A percentile compares a stretch with the other conserved stretches of the same genome.
Evolutionary conservation across 2,113 vertebrate species (phyloP).

Genomic region (Oryzias curvinotus): DNA sequence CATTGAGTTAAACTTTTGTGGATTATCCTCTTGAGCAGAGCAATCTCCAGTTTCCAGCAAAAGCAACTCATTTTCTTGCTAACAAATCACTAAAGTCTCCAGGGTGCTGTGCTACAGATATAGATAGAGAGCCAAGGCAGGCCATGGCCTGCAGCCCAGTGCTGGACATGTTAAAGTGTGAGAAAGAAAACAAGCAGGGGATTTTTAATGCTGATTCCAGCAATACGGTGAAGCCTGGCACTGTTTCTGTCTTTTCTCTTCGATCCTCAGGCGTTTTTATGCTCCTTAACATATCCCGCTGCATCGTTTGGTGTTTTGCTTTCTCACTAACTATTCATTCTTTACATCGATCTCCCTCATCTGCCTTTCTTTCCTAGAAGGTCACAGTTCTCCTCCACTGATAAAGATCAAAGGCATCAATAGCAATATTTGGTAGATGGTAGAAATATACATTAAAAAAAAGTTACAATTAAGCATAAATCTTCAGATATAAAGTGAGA

Average conservation of each 20-base stretch:
- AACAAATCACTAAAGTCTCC: constrained; percentile 49
- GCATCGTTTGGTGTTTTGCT: neutral
- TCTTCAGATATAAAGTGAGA: too few relatives aligned
- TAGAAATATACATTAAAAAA: constrained; percentile 1
- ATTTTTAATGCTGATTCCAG: constrained; percentile 44
- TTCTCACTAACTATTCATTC: neutral
- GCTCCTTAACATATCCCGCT: neutral
- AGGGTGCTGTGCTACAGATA: constrained; percentile 49
- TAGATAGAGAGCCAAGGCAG: constrained; percentile 53
- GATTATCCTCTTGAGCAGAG: constrained; percentile 51
- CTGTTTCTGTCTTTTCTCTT: constrained; percentile 14
- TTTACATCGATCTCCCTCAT: neutral
- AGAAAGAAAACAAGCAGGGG: constrained; percentile 11
- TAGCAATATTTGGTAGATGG: constrained; percentile 17
- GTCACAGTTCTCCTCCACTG: too few relatives aligned
- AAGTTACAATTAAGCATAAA: too few relatives aligned
- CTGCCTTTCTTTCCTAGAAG: constrained; percentile 11
- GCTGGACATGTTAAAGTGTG: constrained; percentile 13
- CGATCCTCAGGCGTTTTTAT: neutral
- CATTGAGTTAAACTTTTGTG: constrained; percentile 20
- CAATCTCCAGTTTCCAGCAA: constrained; percentile 51
- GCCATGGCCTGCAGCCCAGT: constrained; percentile 37
- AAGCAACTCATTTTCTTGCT: constrained; percentile 53
- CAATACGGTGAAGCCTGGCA: constrained; percentile 26
- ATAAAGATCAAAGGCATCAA: too few relatives aligned